These are phyloP conservation scores for Bombus confusus DNA, from an alignment of 1,140 invertebrate genomes.

Conservation along the genomic window DNA sequence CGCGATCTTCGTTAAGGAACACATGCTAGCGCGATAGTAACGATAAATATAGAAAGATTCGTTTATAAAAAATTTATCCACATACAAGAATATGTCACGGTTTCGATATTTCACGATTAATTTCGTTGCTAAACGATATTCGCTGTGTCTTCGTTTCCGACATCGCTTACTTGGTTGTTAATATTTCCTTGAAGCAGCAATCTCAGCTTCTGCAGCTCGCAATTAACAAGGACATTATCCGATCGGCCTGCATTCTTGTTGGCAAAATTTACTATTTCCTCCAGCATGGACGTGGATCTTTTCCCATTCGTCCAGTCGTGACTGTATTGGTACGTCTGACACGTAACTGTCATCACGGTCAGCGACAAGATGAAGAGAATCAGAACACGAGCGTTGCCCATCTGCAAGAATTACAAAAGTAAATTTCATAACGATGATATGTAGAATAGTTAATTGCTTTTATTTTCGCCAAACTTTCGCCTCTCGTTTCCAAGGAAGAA, in stretches of 20 bases:
- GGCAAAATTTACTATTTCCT: constrained; percentile 18
- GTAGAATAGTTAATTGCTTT: too few species aligned
- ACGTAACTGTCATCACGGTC: constrained; percentile 68
- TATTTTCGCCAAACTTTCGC: too few species aligned
- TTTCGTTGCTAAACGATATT: neutral
- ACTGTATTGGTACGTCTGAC: constrained; percentile 89
- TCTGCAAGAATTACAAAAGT: constrained; percentile 49
- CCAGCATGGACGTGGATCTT: constrained; percentile 35
- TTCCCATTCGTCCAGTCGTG: constrained; percentile 90
- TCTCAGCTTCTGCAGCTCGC: constrained; percentile 48
- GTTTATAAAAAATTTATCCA: neutral
- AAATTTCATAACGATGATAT: neutral
- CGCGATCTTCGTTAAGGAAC: neutral
- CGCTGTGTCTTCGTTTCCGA: too few species aligned
- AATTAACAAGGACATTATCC: constrained; percentile 32
- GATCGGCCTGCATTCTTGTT: constrained; percentile 22
- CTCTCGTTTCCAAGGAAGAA: too few species aligned
- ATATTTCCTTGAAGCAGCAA: constrained; percentile 46
- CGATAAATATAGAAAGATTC: neutral
- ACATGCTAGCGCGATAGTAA: neutral
- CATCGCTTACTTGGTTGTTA: constrained; percentile 44
- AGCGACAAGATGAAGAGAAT: constrained; percentile 58
- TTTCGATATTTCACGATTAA: too few species aligned
- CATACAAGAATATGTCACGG: too few species aligned
- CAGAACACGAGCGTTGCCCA: constrained; percentile 28